These are phyloP conservation scores for Eidolon helvum DNA, from an alignment of 2,113 vertebrate genomes.

Conservation along the genomic window DNA sequence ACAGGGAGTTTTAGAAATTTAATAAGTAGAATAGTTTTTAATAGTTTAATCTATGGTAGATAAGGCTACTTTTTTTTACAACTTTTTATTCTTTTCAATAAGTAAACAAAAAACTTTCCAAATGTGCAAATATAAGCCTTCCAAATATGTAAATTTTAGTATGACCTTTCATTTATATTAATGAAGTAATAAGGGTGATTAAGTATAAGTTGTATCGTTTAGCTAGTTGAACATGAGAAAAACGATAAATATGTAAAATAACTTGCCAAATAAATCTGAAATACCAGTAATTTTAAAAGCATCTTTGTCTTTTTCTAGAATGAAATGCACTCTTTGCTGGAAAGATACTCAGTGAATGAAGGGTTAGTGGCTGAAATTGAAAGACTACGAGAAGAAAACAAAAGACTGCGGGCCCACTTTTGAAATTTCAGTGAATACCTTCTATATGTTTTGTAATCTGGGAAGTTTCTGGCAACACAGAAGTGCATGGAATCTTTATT, in stretches of 20 bases:
- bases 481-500: slow-evolving; percentile 69
- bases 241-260: slow-evolving; percentile 14
- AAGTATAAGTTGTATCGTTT: neutral
- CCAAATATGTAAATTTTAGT: neutral
- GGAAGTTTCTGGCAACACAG: slow-evolving; percentile 56
- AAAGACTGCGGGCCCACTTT: slow-evolving; percentile 91
- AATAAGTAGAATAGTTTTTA: slow-evolving; percentile 29
- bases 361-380: slow-evolving; percentile 96
- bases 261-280: slow-evolving; percentile 36
- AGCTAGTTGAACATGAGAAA: slow-evolving; percentile 19
- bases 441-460: slow-evolving; percentile 46
- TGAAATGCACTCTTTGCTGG: slow-evolving; percentile 94
- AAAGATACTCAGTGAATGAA: slow-evolving; percentile 95
- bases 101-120: neutral
- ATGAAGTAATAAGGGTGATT: neutral
- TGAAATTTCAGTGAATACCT: slow-evolving; percentile 79
- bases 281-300: slow-evolving; percentile 37
- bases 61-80: neutral
- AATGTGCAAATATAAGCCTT: neutral
- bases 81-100: neutral
- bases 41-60: neutral
- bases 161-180: slow-evolving; percentile 42
- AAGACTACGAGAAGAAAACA: slow-evolving; percentile 95
- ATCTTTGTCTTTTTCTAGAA: slow-evolving; percentile 84
- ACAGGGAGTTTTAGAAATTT: neutral